These are phyloP conservation scores for Drosophila littoralis DNA, from an alignment of 1,140 invertebrate genomes.

Conservation along the genomic window DNA sequence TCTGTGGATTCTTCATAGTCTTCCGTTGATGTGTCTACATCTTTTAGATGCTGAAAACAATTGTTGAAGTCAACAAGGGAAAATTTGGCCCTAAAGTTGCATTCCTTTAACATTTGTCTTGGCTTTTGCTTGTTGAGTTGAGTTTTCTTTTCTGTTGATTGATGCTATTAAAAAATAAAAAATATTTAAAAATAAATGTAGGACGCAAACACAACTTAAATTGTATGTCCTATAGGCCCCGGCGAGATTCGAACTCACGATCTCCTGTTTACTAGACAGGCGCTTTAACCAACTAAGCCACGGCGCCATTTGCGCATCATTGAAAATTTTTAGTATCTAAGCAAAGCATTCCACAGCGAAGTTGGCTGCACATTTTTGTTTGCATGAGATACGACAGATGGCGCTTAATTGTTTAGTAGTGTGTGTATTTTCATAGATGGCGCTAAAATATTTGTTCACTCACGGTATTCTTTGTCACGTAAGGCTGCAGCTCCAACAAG, in stretches of 20 bases:
- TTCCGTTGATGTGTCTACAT: slow-evolving; percentile 3
- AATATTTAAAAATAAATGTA: background rate
- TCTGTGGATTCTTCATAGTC: background rate
- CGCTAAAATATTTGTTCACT: background rate
- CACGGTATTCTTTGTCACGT: background rate
- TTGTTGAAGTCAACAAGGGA: slow-evolving; percentile 57
- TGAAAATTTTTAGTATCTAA: background rate
- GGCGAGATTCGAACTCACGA: slow-evolving; percentile 86
- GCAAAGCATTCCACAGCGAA: slow-evolving; percentile 4
- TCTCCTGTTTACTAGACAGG: slow-evolving; percentile 87
- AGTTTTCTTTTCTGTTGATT: background rate
- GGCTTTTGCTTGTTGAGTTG: background rate
- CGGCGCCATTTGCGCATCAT: slow-evolving; percentile 81
- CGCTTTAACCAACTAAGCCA: slow-evolving; percentile 88
- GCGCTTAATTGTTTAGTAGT: background rate
- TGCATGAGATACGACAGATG: slow-evolving; percentile 1
- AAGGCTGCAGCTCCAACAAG: slow-evolving; percentile 41
- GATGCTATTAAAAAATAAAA: slow-evolving; percentile 4
- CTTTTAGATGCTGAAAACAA: slow-evolving; percentile 55
- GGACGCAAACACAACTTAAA: too few relatives aligned
- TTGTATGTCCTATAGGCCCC: slow-evolving; percentile 72
- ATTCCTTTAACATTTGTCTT: slow-evolving; percentile 9
- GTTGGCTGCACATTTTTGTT: slow-evolving; percentile 4
- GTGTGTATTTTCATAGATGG: slow-evolving; percentile 13
- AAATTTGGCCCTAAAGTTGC: slow-evolving; percentile 21